Evolutionary conservation across 2,113 vertebrate genomes (phyloP).

Genomic region (Axis porcinus): DNA sequence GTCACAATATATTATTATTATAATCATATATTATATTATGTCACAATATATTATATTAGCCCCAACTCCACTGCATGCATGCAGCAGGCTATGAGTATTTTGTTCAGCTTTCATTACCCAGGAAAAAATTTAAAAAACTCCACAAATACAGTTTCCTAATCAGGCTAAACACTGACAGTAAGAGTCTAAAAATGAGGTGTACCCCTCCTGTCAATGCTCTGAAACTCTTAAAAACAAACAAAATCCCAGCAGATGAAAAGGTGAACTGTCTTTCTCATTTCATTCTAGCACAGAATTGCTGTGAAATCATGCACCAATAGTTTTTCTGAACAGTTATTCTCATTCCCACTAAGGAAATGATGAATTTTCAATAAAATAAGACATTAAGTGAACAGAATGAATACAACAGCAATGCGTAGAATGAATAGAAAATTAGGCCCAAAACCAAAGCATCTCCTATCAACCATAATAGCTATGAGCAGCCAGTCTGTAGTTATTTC

Average conservation of each 20-base stretch:
- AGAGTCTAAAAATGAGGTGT: background rate
- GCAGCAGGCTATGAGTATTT: background rate
- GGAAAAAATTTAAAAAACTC: background rate
- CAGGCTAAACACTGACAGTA: background rate
- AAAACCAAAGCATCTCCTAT: background rate
- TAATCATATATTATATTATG: background rate
- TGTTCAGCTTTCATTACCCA: background rate
- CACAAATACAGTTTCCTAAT: background rate
- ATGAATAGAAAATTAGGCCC: background rate
- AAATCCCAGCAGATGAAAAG: background rate
- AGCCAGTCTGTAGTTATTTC: background rate
- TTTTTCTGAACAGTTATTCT: slow-evolving; percentile 15
- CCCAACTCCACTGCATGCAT: background rate
- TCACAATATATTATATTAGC: background rate
- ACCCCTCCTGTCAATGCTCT: background rate
- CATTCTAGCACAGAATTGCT: background rate
- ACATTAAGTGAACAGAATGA: background rate
- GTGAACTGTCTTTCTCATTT: background rate
- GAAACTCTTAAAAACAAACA: slow-evolving; percentile 40
- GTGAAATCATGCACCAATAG: background rate
- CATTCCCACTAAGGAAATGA: slow-evolving; percentile 26
- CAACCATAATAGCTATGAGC: background rate
- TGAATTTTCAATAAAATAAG: slow-evolving; percentile 7
- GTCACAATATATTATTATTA: background rate
- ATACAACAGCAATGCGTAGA: background rate